phyloP scores from a whole-genome alignment of 2,113 vertebrate species.

The Tursiops truncatus region DNA sequence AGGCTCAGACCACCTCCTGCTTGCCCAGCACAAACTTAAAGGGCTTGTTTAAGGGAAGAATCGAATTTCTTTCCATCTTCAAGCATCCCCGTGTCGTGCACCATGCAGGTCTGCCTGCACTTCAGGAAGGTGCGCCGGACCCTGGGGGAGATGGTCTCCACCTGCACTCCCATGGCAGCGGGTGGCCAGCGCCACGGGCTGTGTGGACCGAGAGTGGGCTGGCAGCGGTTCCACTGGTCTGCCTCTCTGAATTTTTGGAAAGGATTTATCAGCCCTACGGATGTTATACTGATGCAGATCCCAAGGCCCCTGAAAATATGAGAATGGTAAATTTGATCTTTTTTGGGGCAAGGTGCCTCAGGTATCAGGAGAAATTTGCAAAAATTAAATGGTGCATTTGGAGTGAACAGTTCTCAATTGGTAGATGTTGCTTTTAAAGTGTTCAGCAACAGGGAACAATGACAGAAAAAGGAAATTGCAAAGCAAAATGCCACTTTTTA shows the following conservation, averaged over 20 bases:
- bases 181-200: background rate
- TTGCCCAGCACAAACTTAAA: conserved; percentile 96
- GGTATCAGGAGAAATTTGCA: background rate
- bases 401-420: background rate
- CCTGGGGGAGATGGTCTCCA: background rate
- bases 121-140: background rate
- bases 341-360: background rate
- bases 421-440: background rate
- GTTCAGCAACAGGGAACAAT: background rate
- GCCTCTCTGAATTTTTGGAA: background rate
- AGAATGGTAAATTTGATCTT: background rate
- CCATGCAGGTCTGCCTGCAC: background rate
- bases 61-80: conserved; percentile 95
- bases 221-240: background rate
- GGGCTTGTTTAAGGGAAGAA: conserved; percentile 92
- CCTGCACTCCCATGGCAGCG: background rate
- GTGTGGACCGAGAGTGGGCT: rapidly evolving
- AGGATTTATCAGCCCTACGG: background rate
- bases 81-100: conserved; percentile 87
- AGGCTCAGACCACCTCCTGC: conserved; percentile 96
- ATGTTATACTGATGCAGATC: background rate
- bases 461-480: background rate
- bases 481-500: background rate
- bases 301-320: rapidly evolving
- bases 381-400: background rate